Conservation (phyloP, 2,113 vertebrate species). For the Corythaeola cristata region DNA sequence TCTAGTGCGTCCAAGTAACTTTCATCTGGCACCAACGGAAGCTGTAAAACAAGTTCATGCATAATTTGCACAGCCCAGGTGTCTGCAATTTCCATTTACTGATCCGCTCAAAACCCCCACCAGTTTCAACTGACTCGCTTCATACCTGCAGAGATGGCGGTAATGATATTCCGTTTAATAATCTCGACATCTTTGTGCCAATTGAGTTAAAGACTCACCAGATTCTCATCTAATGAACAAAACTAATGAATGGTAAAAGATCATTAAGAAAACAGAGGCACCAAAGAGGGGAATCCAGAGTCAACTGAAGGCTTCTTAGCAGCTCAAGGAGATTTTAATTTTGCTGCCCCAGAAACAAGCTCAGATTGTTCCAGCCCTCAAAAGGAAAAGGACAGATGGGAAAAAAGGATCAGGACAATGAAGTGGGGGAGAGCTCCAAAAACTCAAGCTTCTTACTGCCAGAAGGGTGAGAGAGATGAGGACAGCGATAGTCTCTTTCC, state of each 20-base stretch:
- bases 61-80: constrained; percentile 53
- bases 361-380: neutral
- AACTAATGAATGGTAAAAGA: constrained; percentile 10
- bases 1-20: neutral
- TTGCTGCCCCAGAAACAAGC: neutral
- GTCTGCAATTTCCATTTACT: constrained; percentile 42
- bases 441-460: neutral
- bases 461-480: neutral
- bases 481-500: neutral
- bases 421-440: neutral
- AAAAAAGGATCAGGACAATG: neutral
- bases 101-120: neutral
- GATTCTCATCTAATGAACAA: neutral
- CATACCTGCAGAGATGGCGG: constrained; percentile 10
- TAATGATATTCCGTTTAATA: neutral
- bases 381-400: neutral
- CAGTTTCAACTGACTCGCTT: neutral
- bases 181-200: neutral
- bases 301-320: neutral
- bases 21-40: constrained; percentile 49
- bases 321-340: neutral
- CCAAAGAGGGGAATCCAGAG: neutral
- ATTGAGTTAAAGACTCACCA: neutral
- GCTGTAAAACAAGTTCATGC: constrained; percentile 47
- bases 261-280: neutral